Base-by-base conservation (phyloP, 1,140 invertebrate genomes). In the Drosophila truncata region DNA sequence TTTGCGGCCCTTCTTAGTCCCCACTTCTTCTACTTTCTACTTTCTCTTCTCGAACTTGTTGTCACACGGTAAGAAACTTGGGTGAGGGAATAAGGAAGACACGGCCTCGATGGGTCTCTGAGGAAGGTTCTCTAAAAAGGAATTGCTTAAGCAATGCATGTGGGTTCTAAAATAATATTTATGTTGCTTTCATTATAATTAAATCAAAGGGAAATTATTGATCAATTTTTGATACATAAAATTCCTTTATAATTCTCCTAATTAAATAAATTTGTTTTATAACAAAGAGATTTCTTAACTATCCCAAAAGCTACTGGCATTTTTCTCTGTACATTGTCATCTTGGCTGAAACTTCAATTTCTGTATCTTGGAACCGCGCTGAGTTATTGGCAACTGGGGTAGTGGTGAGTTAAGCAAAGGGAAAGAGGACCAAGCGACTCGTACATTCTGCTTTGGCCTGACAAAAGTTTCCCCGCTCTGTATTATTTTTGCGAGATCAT, bases 341-440 rank as follows among this genome's bases (percentile, higher is more conserved):
- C 37, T 39, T 49, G 20, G 11, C n/a, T 6, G 25, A 25, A 75
- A 60, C 74, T 76, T 77, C 52, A 76, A 59, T 76, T 76, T 46
- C 50, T 52, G 37, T 55, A 58, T 76, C 61, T 52, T 33, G 33
- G 37, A 44, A 18, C 35, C 35, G 64, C 35, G 35, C 20, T 78
- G 74, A 78, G 25, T 78, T 78, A 78, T 78, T 78, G 74, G 73
- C 74, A 54, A 47, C 74, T 78, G 46, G 74, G 76, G 59, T 31
- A 29, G 52, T 27, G 35, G 52, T 27, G 35, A 66, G 66, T 27
- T n/a, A 9, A 9, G 27, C 7, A 35, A 55, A 47, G 20, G 39
- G 64, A 39, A 49, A 9, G 52, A 44, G 16, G 16, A 54, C 46
- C 46, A 11, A 33, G 37, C 37, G 25, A 37, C 42, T 67, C 50